These are phyloP conservation scores for Aleadryas rufinucha DNA, from an alignment of 2,113 vertebrate species.

Conservation along the genomic window DNA sequence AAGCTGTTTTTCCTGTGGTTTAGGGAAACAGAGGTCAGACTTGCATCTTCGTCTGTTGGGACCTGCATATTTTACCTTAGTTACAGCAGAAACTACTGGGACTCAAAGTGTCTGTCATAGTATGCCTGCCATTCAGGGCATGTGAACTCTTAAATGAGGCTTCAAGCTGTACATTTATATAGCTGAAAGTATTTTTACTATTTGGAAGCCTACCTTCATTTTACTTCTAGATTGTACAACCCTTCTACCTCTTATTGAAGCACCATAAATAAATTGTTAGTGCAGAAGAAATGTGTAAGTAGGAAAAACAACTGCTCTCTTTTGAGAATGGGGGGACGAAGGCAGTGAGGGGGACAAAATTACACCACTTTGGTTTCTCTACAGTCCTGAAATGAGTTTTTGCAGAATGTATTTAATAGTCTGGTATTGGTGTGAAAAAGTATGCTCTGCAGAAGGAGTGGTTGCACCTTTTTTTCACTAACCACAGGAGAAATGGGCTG, in stretches of 20 bases:
- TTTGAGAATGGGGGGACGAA: not conserved
- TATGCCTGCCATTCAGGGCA: not conserved
- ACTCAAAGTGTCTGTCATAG: not conserved
- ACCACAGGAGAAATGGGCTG: not conserved
- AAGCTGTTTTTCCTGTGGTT: not conserved
- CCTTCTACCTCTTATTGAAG: not conserved
- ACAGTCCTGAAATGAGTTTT: not conserved
- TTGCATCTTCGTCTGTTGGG: not conserved
- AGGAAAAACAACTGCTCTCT: not conserved
- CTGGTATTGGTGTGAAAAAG: not conserved
- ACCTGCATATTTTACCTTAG: not conserved
- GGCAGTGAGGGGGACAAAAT: rapidly evolving
- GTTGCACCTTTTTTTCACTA: not conserved
- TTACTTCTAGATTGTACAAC: not conserved
- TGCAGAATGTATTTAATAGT: not conserved
- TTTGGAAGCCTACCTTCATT: not conserved
- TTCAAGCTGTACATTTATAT: not conserved
- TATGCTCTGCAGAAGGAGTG: not conserved
- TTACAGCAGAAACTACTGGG: not conserved
- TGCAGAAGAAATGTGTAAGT: not conserved
- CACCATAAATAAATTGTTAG: not conserved
- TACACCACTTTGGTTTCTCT: not conserved
- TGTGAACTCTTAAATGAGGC: not conserved
- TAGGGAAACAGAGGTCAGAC: not conserved
- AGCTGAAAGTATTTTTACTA: not conserved